Evolutionary conservation across 2,113 vertebrate genomes (phyloP).

Genomic region (Elanoides forficatus): DNA sequence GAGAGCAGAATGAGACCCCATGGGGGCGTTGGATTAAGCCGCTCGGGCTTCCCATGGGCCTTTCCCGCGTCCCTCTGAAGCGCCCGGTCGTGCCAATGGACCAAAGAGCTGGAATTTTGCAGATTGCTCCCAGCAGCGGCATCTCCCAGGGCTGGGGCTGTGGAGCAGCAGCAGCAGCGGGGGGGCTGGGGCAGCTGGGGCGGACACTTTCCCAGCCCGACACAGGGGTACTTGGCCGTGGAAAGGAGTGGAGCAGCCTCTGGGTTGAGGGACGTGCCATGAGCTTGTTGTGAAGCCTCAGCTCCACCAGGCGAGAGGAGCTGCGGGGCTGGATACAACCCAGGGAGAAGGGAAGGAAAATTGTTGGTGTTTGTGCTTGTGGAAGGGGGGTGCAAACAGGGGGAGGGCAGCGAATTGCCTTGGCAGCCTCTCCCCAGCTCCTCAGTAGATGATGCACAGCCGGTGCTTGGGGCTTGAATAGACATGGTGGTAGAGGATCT

Average conservation of each 20-base stretch:
- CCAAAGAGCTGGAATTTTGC: neutral
- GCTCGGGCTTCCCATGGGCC: neutral
- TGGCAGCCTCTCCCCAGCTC: neutral
- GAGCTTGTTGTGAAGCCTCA: neutral
- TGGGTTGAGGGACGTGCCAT: neutral
- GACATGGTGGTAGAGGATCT: neutral
- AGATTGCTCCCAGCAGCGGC: neutral
- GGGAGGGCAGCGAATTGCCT: too few relatives aligned
- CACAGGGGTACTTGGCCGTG: fast-evolving
- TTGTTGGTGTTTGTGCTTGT: neutral
- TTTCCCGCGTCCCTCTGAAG: neutral
- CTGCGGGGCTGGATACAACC: neutral
- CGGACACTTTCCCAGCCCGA: neutral
- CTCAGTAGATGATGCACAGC: fast-evolving
- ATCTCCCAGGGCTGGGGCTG: neutral
- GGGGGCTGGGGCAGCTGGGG: fast-evolving
- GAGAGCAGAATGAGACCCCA: neutral
- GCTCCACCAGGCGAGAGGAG: neutral
- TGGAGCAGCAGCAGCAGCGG: too few relatives aligned
- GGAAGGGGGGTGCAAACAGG: neutral
- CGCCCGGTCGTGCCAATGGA: neutral
- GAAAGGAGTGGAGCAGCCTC: neutral
- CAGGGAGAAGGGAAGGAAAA: neutral
- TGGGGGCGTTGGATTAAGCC: neutral
- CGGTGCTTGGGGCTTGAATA: neutral